These are phyloP conservation scores for Tiliqua scincoides DNA, from an alignment of 2,113 vertebrate species.

Conservation along the genomic window DNA sequence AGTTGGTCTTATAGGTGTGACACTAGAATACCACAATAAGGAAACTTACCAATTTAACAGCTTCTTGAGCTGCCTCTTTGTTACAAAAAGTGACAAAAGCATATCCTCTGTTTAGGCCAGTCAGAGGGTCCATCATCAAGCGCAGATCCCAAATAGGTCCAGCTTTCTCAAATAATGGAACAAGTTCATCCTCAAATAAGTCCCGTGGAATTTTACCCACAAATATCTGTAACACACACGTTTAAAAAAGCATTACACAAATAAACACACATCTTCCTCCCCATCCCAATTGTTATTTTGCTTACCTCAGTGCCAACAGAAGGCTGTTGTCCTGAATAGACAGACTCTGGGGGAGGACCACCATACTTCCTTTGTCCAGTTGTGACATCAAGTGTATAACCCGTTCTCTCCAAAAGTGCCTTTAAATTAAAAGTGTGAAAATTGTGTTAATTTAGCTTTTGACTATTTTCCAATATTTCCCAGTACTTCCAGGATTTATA, in stretches of 20 bases:
- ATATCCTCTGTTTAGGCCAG: conserved; percentile 96
- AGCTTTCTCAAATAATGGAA: conserved; percentile 97
- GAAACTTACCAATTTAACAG: conserved; percentile 92
- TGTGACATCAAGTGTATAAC: conserved; percentile 97
- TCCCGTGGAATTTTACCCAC: conserved; percentile 98
- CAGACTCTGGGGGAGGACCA: conserved; percentile 91
- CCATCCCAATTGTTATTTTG: not conserved
- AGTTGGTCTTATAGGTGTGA: not conserved
- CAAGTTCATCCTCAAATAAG: conserved; percentile 96
- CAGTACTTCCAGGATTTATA: not conserved
- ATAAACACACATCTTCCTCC: no score
- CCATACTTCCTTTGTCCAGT: conserved; percentile 98
- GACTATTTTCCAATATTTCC: not conserved
- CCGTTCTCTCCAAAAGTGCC: conserved; percentile 94
- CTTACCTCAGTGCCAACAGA: conserved; percentile 95
- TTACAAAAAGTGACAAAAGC: conserved; percentile 99
- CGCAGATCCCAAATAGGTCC: conserved; percentile 97
- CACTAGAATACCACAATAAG: not conserved
- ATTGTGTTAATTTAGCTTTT: not conserved
- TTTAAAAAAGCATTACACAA: conserved; percentile 13
- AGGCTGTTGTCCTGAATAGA: conserved; percentile 92
- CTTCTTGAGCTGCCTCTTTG: conserved; percentile 97
- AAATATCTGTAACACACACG: conserved; percentile 87
- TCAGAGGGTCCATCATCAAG: conserved; percentile 99
- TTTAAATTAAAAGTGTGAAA: conserved; percentile 67